Evolutionary conservation across 2,113 vertebrate species (phyloP).

Genomic region (Nesoenas mayeri): DNA sequence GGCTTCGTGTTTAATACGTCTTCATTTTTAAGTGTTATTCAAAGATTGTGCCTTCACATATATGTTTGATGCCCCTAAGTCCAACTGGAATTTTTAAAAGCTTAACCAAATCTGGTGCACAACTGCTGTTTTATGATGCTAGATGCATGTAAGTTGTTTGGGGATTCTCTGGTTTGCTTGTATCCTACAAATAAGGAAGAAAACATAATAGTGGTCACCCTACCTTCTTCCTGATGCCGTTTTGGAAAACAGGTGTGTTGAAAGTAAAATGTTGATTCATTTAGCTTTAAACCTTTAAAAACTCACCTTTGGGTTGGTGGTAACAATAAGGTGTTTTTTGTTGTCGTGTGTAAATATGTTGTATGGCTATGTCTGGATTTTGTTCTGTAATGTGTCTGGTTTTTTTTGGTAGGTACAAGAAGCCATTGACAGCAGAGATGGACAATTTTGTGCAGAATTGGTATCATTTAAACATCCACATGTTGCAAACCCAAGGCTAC

Average conservation of each 20-base stretch:
- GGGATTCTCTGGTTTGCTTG: background rate
- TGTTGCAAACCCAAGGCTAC: conserved; percentile 92
- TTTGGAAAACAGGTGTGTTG: background rate
- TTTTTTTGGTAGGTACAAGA: conserved; percentile 81
- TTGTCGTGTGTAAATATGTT: background rate
- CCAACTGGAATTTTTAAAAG: background rate
- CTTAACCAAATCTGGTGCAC: background rate
- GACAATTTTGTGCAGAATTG: conserved; percentile 86
- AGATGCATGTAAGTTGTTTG: background rate
- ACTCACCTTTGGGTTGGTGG: background rate
- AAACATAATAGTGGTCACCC: fast-evolving
- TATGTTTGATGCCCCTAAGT: fast-evolving
- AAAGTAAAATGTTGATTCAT: background rate
- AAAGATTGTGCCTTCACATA: background rate
- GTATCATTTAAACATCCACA: conserved; percentile 96
- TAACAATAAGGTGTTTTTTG: background rate
- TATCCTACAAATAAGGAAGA: background rate
- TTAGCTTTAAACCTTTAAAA: background rate
- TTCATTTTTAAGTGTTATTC: background rate
- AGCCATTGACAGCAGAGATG: conserved; percentile 88
- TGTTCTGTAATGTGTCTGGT: background rate
- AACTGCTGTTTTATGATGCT: background rate
- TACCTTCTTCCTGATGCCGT: background rate
- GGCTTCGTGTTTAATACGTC: background rate
- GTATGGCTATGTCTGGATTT: background rate